phyloP scores from a whole-genome alignment of 30 jellyfish, hydroid and myxozoan genomes.

The Morbakka virulenta region DNA sequence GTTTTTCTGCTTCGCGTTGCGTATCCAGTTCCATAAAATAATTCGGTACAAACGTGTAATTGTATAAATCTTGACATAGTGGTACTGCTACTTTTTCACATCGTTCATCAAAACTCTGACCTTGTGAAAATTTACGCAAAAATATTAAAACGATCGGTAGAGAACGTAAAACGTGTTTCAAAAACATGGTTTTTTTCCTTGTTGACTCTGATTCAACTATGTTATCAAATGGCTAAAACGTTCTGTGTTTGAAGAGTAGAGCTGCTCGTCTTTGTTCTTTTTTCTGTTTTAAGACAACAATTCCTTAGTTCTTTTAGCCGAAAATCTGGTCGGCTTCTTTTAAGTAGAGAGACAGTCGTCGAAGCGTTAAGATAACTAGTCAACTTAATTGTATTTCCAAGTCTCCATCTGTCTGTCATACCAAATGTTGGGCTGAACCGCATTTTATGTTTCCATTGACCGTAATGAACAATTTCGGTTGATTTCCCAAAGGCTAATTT shows the following conservation, averaged over 20 bases:
- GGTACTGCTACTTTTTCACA: slow-evolving; percentile 37
- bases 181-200: not conserved
- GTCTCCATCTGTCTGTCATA: not conserved
- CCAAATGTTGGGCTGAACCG: not conserved
- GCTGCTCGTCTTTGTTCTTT: not conserved
- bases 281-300: not conserved
- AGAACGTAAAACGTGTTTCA: too few relatives aligned
- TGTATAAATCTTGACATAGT: slow-evolving; percentile 50
- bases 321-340: not conserved
- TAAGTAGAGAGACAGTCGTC: not conserved
- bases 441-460: not conserved
- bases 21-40: slow-evolving; percentile 68
- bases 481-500: not conserved
- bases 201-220: not conserved
- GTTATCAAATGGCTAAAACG: not conserved
- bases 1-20: slow-evolving; percentile 68
- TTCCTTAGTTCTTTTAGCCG: not conserved
- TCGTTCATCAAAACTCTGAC: slow-evolving; percentile 23
- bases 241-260: not conserved
- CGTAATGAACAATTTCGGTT: not conserved
- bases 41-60: slow-evolving; percentile 70
- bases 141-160: not conserved
- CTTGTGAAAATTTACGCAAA: not conserved
- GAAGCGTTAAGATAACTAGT: not conserved
- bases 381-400: not conserved